Evolutionary conservation across 2,113 vertebrate genomes (phyloP).

Genomic region (Gallinago paraguaiae): DNA sequence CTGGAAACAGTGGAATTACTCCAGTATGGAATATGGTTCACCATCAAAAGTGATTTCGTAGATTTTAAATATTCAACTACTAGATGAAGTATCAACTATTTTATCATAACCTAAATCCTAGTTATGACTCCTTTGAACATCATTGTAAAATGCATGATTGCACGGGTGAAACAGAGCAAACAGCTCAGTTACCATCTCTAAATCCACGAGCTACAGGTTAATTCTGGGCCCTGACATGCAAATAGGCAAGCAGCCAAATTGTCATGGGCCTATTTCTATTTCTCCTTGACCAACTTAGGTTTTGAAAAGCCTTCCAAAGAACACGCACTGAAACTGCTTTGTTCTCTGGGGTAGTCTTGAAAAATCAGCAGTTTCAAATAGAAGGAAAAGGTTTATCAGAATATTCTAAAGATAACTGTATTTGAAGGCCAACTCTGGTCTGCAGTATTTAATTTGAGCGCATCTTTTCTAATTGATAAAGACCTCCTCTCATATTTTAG

Average conservation of each 20-base stretch:
- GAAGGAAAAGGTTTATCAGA: neutral
- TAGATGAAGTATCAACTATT: neutral
- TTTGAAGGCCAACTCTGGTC: neutral
- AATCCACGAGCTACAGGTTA: neutral
- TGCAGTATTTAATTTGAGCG: neutral
- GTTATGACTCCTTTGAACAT: neutral
- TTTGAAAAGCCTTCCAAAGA: neutral
- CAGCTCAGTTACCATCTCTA: neutral
- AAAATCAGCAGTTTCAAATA: neutral
- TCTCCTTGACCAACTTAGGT: neutral
- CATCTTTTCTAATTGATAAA: neutral
- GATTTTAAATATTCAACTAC: neutral
- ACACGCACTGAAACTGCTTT: neutral
- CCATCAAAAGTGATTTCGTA: neutral
- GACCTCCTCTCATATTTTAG: neutral
- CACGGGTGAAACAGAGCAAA: neutral
- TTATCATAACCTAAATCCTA: neutral
- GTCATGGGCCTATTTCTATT: neutral
- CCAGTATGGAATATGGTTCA: neutral
- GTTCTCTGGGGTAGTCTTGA: neutral
- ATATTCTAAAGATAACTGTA: neutral
- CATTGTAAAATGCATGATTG: neutral
- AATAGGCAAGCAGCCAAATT: neutral
- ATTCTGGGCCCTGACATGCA: neutral
- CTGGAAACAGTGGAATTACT: neutral